Evolutionary conservation across 1,140 invertebrate species (phyloP).

Genomic region (Lysiphlebus fabarum): DNA sequence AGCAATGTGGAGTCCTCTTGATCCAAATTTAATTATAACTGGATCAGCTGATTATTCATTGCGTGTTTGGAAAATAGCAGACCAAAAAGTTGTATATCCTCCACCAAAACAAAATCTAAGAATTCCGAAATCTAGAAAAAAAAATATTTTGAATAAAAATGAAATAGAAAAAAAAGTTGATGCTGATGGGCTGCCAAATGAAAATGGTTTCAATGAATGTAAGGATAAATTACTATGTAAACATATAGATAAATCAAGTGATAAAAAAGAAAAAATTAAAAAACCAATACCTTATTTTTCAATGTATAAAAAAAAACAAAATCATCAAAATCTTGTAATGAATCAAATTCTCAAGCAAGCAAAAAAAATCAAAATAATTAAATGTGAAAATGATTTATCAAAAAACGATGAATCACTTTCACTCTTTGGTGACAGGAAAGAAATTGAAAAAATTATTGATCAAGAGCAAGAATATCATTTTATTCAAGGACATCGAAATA

Average conservation of each 20-base stretch:
- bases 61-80: constrained; percentile 58
- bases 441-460: constrained; percentile 44
- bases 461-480: constrained; percentile 40
- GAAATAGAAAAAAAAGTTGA: background rate
- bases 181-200: background rate
- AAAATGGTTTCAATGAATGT: no score
- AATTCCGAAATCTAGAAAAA: constrained; percentile 23
- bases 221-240: no score
- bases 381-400: background rate
- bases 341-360: constrained; percentile 29
- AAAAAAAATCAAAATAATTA: constrained; percentile 8
- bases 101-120: constrained; percentile 29
- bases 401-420: constrained; percentile 19
- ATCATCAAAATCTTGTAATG: constrained; percentile 29
- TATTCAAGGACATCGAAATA: constrained; percentile 23
- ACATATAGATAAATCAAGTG: background rate
- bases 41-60: constrained; percentile 62
- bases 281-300: constrained; percentile 33
- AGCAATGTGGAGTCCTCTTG: constrained; percentile 64
- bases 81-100: constrained; percentile 35
- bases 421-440: constrained; percentile 48
- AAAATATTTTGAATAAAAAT: constrained; percentile 3
- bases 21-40: constrained; percentile 62
- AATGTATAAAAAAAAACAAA: constrained; percentile 28
- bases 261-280: constrained; percentile 21